Percentiles rank a stretch among this genome's conserved stretches.
These are phyloP conservation scores for Platysternon megacephalum DNA, from an alignment of 2,113 vertebrate genomes.

Conservation along the genomic window DNA sequence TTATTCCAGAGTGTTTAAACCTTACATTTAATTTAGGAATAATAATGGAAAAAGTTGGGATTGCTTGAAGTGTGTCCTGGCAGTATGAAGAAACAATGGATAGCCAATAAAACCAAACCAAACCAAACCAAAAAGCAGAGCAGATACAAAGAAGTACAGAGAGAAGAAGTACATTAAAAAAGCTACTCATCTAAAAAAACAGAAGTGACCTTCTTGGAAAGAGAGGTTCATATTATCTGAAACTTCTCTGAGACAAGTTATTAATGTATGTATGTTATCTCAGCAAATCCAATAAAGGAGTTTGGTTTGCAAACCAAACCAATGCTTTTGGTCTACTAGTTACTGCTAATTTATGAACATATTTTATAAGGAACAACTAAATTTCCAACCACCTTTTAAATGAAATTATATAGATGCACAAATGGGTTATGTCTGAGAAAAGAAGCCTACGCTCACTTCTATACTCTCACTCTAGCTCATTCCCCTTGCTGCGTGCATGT, in stretches of 20 bases:
- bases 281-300: not conserved
- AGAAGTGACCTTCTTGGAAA: not conserved
- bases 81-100: constrained; percentile 73
- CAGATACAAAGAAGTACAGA: constrained; percentile 29
- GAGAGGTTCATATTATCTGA: not conserved
- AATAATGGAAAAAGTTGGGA: constrained; percentile 89
- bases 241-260: not conserved
- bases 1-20: constrained; percentile 53
- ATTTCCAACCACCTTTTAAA: not conserved
- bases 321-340: constrained; percentile 3
- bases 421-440: not conserved
- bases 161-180: constrained; percentile 1
- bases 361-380: not conserved
- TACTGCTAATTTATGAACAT: not conserved
- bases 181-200: not conserved
- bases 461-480: not conserved
- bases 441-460: not conserved
- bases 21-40: constrained; percentile 91
- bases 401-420: not conserved
- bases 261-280: not conserved
- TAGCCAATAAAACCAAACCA: constrained; percentile 54
- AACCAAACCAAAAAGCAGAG: constrained; percentile 56
- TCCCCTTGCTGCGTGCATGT: not conserved
- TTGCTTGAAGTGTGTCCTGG: constrained; percentile 87
- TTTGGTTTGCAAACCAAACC: not conserved